These are phyloP conservation scores for Nephrotoma flavescens DNA, from an alignment of 2,888 invertebrate genomes.

Conservation along the genomic window DNA sequence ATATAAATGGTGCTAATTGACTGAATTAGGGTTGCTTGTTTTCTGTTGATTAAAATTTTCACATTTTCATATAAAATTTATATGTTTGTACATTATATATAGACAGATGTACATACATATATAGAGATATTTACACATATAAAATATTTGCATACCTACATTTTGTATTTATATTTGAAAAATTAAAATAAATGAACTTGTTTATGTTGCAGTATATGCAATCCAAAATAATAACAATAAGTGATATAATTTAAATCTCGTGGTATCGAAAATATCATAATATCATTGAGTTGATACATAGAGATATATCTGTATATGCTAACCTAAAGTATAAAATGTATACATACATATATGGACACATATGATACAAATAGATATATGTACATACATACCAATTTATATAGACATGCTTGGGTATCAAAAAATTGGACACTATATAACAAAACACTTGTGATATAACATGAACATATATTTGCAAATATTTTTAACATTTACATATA, in stretches of 20 bases:
- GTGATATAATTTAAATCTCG: conserved; percentile 6
- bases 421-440: background rate
- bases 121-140: background rate
- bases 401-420: background rate
- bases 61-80: conserved; percentile 10
- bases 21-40: conserved; percentile 14
- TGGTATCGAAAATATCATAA: conserved; percentile 1
- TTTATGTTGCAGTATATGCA: background rate
- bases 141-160: background rate
- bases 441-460: background rate
- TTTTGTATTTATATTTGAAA: background rate
- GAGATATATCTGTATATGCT: background rate
- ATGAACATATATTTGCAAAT: background rate
- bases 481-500: background rate
- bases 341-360: background rate
- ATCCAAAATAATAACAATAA: background rate
- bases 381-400: background rate
- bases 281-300: background rate
- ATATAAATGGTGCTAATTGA: conserved; percentile 14
- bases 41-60: conserved; percentile 14
- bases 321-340: background rate
- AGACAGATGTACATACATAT: background rate
- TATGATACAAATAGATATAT: background rate
- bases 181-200: background rate
- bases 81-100: background rate